These are phyloP conservation scores for Crotalus horridus DNA, from an alignment of 2,113 vertebrate genomes.

Conservation along the genomic window DNA sequence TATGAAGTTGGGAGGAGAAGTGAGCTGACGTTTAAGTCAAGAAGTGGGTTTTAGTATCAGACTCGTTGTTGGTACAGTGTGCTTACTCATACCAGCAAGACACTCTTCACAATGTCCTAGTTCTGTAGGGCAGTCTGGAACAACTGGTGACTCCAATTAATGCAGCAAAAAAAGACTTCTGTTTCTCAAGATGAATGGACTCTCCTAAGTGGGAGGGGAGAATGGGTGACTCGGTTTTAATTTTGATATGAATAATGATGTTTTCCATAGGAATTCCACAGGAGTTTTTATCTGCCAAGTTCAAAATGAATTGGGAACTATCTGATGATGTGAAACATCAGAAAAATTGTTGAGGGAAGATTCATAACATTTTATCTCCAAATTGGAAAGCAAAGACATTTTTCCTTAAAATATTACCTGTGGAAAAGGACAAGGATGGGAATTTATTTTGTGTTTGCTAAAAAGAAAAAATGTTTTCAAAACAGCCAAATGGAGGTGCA, in stretches of 20 bases:
- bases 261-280: background rate
- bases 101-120: background rate
- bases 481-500: background rate
- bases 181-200: background rate
- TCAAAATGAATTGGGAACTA: background rate
- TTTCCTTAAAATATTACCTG: background rate
- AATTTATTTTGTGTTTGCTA: background rate
- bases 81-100: background rate
- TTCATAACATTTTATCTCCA: background rate
- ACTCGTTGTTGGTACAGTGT: background rate
- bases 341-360: background rate
- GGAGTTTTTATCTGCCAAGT: background rate
- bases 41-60: background rate
- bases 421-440: background rate
- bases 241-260: background rate
- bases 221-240: background rate
- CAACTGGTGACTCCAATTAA: background rate
- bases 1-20: background rate
- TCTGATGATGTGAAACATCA: background rate
- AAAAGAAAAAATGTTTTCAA: background rate
- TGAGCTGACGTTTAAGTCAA: too few relatives aligned
- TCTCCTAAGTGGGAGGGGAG: background rate
- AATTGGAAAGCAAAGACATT: background rate
- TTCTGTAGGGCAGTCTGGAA: background rate
- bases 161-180: background rate